These are phyloP conservation scores for Lepisosteus oculatus DNA, from an alignment of 2,113 vertebrate species.

Conservation along the genomic window DNA sequence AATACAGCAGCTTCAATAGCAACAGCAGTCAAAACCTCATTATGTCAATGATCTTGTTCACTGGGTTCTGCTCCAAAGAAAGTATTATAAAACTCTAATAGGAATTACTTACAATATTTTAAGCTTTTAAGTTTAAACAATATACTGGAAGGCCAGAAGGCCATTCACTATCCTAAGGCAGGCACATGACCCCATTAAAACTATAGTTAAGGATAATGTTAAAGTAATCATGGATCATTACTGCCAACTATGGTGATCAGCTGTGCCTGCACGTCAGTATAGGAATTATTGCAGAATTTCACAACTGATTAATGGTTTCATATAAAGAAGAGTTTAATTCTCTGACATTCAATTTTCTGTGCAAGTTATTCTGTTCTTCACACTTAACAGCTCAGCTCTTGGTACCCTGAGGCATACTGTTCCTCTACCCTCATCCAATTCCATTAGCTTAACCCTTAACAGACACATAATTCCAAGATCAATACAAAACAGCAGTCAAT, in stretches of 20 bases:
- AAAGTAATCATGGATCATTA: conserved; percentile 80
- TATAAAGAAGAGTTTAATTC: conserved; percentile 65
- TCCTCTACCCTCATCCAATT: conserved; percentile 41
- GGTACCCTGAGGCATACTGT: conserved; percentile 38
- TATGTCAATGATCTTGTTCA: no score
- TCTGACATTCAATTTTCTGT: conserved; percentile 61
- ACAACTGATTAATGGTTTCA: conserved; percentile 69
- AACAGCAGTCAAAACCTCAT: no score
- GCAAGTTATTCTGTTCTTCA: conserved; percentile 67
- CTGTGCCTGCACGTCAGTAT: conserved; percentile 63
- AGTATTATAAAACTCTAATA: no score
- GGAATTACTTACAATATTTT: no score
- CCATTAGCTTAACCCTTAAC: conserved; percentile 49
- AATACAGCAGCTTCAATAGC: no score
- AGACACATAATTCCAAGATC: conserved; percentile 33
- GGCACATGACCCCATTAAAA: conserved; percentile 69
- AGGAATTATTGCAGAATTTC: conserved; percentile 61
- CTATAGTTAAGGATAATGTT: conserved; percentile 75
- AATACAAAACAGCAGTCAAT: conserved; percentile 19
- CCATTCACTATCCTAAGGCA: conserved; percentile 49
- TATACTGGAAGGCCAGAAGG: conserved; percentile 36
- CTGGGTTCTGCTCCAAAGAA: no score
- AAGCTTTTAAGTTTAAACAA: no score
- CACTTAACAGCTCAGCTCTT: conserved; percentile 54
- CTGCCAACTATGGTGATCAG: conserved; percentile 72